A percentile compares a stretch with the other conserved stretches of the same genome.
phyloP scores from a whole-genome alignment of 1,140 invertebrate species.

The Asobara japonica region DNA sequence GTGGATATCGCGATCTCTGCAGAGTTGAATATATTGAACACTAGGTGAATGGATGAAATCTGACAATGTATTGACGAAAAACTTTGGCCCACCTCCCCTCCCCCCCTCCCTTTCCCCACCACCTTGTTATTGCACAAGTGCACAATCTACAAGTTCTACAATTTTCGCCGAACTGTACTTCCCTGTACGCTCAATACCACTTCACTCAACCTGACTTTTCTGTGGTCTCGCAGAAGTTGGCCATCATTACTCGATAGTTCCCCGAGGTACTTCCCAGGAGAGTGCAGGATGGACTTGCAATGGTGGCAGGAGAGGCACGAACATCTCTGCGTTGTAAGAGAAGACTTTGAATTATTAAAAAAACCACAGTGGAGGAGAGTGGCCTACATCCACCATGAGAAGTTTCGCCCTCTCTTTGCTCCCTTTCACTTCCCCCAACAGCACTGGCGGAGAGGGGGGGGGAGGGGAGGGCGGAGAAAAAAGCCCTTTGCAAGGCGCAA shows the following conservation, averaged over 20 bases:
- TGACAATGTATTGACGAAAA: background rate
- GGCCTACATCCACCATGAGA: background rate
- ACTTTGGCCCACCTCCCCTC: background rate
- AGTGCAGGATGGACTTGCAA: background rate
- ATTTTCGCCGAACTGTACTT: slow-evolving; percentile 4
- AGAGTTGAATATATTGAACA: too few relatives aligned
- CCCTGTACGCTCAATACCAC: background rate
- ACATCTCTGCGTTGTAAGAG: background rate
- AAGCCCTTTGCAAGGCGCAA: too few relatives aligned
- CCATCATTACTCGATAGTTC: slow-evolving; percentile 29
- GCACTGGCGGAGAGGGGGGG: background rate
- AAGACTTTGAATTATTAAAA: slow-evolving; percentile 28
- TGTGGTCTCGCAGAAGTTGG: slow-evolving; percentile 16
- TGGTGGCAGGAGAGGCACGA: background rate
- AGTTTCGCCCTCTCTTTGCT: slow-evolving; percentile 1
- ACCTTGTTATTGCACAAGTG: slow-evolving; percentile 19
- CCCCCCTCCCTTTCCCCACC: background rate
- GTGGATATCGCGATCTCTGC: too few relatives aligned
- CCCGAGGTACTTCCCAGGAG: background rate
- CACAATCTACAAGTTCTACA: slow-evolving; percentile 28
- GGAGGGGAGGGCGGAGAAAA: too few relatives aligned
- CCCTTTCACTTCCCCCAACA: background rate
- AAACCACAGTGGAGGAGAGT: background rate
- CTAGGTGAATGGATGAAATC: too few relatives aligned
- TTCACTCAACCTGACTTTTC: background rate